Evolutionary conservation across 2,888 invertebrate species (phyloP), one percentile per base, ranked within the genome.

Genomic region (Xylophagus ater): DNA sequence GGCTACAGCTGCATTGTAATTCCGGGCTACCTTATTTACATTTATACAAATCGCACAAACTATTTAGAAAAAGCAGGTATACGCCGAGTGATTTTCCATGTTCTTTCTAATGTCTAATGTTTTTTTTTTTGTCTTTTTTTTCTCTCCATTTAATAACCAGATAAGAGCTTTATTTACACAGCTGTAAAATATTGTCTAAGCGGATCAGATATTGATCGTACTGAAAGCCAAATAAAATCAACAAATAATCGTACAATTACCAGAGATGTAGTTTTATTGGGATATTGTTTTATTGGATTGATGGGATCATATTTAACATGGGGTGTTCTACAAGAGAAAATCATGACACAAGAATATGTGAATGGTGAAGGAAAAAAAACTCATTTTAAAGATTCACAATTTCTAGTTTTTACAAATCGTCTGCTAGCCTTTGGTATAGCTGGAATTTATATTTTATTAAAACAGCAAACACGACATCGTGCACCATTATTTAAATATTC

Each of bases 251-350:
- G 71, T 39, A 70, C 74, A 37, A 62, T 70, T 48, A 60, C 70
- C 14, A 72, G 75, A 57, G 76, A 79, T 54, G 69, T 72, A 1
- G 49, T 76, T 18, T 58, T 78, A 30, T 64, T 89, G 3, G 34
- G 73, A 2, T 79, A 85, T 61, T 96, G 93, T 62, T 88, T 90
- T 60, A 63, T 74, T 8, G 94, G 96, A 0, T 72, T 97, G 8
- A 90, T 93, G 76, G 71, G 76, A 4, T 83, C 92, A 25, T 96
- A 94, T 58, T 71, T 96, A 18, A 84, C 89, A 41, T 97, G 96
- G 96, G 97, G 97, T 5, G 73, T 96, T 44, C 69, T 98, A 44
- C 97, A 98, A 65, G 98, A 98, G 67, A 89, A 94, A 68, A 89
- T 98, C 41, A 97, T 98, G 90, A 97, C 97, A 1, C 70, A 81